phyloP scores from a whole-genome alignment of 1,140 invertebrate species.

The Tribolium madens region DNA sequence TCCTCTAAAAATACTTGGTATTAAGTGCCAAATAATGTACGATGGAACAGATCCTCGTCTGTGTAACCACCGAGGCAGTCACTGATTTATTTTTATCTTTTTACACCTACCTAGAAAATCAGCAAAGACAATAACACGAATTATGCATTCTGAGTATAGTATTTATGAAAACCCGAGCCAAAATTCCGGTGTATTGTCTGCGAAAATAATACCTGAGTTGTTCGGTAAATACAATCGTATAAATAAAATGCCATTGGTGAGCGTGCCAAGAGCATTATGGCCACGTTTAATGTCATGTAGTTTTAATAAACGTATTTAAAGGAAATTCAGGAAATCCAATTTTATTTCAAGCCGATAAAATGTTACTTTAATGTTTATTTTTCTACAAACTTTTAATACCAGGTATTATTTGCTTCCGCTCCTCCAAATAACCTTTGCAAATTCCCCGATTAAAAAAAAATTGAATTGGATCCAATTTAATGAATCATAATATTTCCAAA shows the following conservation, averaged over 20 bases:
- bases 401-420: neutral
- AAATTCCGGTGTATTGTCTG: conserved; percentile 11
- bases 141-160: neutral
- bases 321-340: conserved; percentile 3
- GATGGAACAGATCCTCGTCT: neutral
- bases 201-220: neutral
- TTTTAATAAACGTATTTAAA: conserved; percentile 13
- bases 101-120: conserved; percentile 13
- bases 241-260: conserved; percentile 14
- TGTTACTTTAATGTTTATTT: neutral
- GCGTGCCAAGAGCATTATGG: conserved; percentile 15
- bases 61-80: conserved; percentile 8
- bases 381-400: neutral
- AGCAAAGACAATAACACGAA: conserved; percentile 10
- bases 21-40: conserved; percentile 34
- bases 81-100: conserved; percentile 26
- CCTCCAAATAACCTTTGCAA: too few species aligned
- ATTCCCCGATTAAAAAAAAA: too few species aligned
- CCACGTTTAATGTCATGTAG: conserved; percentile 22
- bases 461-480: neutral
- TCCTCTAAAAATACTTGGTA: conserved; percentile 7
- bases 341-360: neutral
- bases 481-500: conserved; percentile 14
- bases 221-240: conserved; percentile 15
- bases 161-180: neutral